Evolutionary conservation across 2,113 vertebrate species (phyloP).

Genomic region (Menidia beryllina): DNA sequence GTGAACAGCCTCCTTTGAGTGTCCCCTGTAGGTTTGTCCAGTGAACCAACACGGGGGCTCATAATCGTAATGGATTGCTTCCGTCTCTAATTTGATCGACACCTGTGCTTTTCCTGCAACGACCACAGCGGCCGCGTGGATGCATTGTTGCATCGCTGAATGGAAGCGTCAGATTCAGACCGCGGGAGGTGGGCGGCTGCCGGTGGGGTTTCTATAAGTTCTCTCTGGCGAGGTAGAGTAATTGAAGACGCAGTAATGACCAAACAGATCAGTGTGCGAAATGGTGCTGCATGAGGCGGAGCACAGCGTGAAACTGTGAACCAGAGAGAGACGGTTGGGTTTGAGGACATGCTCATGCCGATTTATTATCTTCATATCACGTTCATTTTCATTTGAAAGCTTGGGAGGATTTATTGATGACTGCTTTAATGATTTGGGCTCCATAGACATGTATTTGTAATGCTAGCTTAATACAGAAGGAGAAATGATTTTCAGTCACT

Average conservation of each 20-base stretch:
- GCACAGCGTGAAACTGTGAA: constrained; percentile 1
- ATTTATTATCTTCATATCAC: background rate
- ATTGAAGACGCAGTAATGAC: constrained; percentile 26
- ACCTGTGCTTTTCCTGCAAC: constrained; percentile 9
- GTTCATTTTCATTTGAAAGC: no score
- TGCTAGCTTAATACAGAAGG: background rate
- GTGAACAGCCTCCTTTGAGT: background rate
- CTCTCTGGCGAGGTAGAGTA: constrained; percentile 15
- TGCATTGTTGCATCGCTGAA: constrained; percentile 7
- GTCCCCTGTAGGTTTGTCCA: background rate
- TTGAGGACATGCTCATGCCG: background rate
- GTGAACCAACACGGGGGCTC: constrained; percentile 1
- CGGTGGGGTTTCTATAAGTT: no score
- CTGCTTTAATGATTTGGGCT: no score
- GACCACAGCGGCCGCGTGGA: background rate
- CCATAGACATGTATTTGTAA: background rate
- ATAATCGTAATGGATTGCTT: constrained; percentile 6
- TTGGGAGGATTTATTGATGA: no score
- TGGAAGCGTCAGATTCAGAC: constrained; percentile 23
- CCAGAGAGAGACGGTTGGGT: background rate
- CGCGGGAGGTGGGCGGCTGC: constrained; percentile 11
- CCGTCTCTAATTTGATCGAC: constrained; percentile 14
- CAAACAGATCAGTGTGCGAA: constrained; percentile 2
- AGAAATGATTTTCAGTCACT: background rate
- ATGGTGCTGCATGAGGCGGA: background rate